Evolutionary conservation across 2,113 vertebrate genomes (phyloP).

Genomic region (Dipodomys ordii): DNA sequence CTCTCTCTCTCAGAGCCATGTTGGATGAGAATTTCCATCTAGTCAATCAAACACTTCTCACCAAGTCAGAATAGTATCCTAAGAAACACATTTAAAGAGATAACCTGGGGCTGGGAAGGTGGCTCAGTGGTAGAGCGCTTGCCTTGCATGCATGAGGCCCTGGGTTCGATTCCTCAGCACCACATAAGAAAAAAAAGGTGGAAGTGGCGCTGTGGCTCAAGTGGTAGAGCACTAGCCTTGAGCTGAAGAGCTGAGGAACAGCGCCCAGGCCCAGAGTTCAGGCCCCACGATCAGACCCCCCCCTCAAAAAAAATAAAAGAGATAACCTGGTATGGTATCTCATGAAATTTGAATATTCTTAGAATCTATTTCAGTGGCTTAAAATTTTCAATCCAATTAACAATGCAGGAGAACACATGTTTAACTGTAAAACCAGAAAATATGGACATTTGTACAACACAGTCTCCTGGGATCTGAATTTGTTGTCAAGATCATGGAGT

Average conservation of each 20-base stretch:
- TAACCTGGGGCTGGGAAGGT: neutral
- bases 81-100: conserved; percentile 28
- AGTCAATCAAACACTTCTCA: neutral
- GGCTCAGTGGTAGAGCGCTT: too few species aligned
- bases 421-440: conserved; percentile 32
- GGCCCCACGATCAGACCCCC: too few species aligned
- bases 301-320: neutral
- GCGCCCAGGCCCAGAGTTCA: too few species aligned
- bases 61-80: neutral
- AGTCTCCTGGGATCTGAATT: neutral
- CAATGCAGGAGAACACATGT: neutral
- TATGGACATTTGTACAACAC: neutral
- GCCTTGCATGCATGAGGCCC: too few species aligned
- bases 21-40: neutral
- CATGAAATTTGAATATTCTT: conserved; percentile 41
- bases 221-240: too few species aligned
- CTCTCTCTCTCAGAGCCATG: neutral
- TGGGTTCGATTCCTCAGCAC: too few species aligned
- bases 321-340: neutral
- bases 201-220: too few species aligned
- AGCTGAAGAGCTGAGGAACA: too few species aligned
- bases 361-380: conserved; percentile 26
- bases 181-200: too few species aligned
- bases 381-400: conserved; percentile 17
- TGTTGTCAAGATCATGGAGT: neutral